Evolutionary conservation across 2,888 invertebrate species (phyloP).

Genomic region (Cenopis cana): DNA sequence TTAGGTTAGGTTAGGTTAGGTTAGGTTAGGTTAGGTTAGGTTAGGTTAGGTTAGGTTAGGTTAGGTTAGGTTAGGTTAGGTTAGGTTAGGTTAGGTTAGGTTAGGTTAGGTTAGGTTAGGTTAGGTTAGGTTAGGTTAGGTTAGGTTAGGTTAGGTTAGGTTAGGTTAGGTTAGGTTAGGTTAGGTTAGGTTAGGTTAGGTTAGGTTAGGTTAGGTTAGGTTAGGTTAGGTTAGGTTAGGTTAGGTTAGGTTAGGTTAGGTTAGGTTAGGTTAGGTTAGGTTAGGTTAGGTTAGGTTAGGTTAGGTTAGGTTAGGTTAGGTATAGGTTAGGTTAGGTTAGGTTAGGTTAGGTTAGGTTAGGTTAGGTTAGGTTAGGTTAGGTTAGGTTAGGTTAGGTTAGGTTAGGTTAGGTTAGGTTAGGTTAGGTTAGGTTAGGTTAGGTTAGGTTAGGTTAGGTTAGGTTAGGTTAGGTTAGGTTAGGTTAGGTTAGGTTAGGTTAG

Average conservation of each 20-base stretch:
- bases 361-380: neutral
- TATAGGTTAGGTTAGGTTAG: slow-evolving; percentile 44
- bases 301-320: slow-evolving; percentile 49
- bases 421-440: too few relatives aligned
- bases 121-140: neutral
- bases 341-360: slow-evolving; percentile 25
- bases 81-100: too few relatives aligned
- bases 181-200: neutral
- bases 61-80: too few relatives aligned
- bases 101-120: too few relatives aligned
- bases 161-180: neutral
- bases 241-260: slow-evolving; percentile 46
- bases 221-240: slow-evolving; percentile 17
- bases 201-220: neutral
- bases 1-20: neutral
- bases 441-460: too few relatives aligned
- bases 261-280: slow-evolving; percentile 47
- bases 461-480: too few relatives aligned
- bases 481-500: too few relatives aligned
- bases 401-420: too few relatives aligned
- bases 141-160: neutral
- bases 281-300: slow-evolving; percentile 48
- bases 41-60: slow-evolving; percentile 3
- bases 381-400: neutral
- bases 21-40: too few relatives aligned